Conservation (phyloP, 2,888 invertebrate genomes). For the Caradrina clavipalpis region DNA sequence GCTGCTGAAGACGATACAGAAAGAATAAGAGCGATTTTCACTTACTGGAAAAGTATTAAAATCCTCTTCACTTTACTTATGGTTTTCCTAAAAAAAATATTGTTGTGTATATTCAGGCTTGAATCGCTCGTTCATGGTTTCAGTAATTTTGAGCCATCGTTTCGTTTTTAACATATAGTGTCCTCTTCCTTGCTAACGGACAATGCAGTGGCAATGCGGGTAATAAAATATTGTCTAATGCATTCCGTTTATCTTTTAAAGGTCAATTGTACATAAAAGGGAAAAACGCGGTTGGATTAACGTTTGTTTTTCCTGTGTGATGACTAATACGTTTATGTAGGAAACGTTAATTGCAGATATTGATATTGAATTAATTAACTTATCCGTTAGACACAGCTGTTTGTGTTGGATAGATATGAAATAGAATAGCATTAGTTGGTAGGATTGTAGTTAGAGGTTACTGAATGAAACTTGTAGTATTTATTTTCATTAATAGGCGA, state of each 20-base stretch:
- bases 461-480: not conserved
- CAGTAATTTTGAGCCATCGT: not conserved
- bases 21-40: too few relatives aligned
- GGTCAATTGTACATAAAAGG: constrained; percentile 37
- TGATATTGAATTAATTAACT: constrained; percentile 20
- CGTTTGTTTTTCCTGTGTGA: constrained; percentile 43
- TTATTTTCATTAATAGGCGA: not conserved
- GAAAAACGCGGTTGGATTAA: constrained; percentile 41
- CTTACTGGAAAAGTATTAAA: too few relatives aligned
- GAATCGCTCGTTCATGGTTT: too few relatives aligned
- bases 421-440: not conserved
- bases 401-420: not conserved
- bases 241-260: constrained; percentile 31
- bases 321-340: constrained; percentile 27
- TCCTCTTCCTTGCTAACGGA: constrained; percentile 11
- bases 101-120: too few relatives aligned
- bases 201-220: constrained; percentile 31
- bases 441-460: not conserved
- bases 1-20: too few relatives aligned
- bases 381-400: constrained; percentile 14
- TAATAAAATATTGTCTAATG: constrained; percentile 27
- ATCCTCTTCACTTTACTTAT: too few relatives aligned
- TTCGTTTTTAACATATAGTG: not conserved
- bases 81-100: too few relatives aligned
- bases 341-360: constrained; percentile 8